Conservation (phyloP, 2,113 vertebrate species). For the Bujurquina vittata region DNA sequence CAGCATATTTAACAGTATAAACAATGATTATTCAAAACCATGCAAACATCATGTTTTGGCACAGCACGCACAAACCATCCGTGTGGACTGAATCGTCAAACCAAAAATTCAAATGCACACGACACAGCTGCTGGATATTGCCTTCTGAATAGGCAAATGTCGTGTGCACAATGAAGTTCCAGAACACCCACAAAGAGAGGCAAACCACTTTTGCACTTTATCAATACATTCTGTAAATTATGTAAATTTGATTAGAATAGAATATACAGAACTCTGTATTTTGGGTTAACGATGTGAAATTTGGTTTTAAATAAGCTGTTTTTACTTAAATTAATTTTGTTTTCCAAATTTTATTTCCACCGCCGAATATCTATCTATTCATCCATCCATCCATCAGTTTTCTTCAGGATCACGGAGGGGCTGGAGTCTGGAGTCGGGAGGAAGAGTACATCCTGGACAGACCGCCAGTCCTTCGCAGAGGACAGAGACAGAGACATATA, state of each 20-base stretch:
- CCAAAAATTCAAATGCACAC: too few species aligned
- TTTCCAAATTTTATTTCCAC: not conserved
- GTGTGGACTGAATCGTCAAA: not conserved
- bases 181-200: too few species aligned
- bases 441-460: too few species aligned
- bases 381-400: too few species aligned
- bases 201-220: not conserved
- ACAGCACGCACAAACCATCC: not conserved
- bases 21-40: too few species aligned
- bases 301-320: not conserved
- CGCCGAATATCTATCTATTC: not conserved
- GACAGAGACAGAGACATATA: too few species aligned
- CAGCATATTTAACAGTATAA: not conserved
- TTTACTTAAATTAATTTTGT: not conserved
- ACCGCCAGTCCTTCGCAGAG: too few species aligned
- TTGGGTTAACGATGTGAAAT: not conserved
- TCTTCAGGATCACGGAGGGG: too few species aligned
- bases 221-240: too few species aligned
- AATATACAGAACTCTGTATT: not conserved
- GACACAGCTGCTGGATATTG: not conserved
- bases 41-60: not conserved
- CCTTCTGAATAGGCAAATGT: too few species aligned
- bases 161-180: too few species aligned
- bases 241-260: not conserved
- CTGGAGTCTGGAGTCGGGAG: too few species aligned